These are phyloP conservation scores for Orius laevigatus DNA, from an alignment of 1,140 invertebrate species.

Conservation along the genomic window DNA sequence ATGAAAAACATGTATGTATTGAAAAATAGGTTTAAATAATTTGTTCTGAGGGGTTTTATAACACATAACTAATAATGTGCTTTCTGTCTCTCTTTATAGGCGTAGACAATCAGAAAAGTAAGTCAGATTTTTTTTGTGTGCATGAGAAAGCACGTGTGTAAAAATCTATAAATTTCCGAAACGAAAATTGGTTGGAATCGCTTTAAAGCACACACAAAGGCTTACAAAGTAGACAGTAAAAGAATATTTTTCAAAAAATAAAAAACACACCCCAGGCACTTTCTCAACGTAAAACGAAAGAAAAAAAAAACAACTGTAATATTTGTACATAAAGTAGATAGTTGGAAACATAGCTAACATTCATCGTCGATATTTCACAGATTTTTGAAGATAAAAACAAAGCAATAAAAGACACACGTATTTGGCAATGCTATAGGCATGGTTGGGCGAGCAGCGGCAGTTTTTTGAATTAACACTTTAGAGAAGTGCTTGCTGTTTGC, in stretches of 20 bases:
- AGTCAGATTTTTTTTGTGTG: constrained; percentile 9
- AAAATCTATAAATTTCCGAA: background rate
- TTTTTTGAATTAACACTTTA: background rate
- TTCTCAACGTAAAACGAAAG: background rate
- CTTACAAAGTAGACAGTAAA: no score
- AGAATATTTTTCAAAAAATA: no score
- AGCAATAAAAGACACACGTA: background rate
- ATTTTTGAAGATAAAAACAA: background rate
- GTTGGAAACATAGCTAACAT: background rate
- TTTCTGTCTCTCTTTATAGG: constrained; percentile 17
- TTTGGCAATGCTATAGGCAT: no score
- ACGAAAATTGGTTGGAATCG: no score
- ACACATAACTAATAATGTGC: constrained; percentile 14
- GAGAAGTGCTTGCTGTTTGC: constrained; percentile 1
- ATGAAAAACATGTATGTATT: background rate
- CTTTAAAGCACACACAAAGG: no score
- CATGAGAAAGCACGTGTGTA: constrained; percentile 5
- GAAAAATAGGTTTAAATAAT: background rate
- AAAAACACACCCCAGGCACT: no score
- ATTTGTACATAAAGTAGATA: no score
- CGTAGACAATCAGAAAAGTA: constrained; percentile 18
- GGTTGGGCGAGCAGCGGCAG: no score
- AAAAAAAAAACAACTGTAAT: background rate
- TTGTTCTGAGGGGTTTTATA: background rate
- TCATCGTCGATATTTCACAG: background rate